phyloP scores from a whole-genome alignment of 2,888 invertebrate genomes.

The Himalopsyche japonica region DNA sequence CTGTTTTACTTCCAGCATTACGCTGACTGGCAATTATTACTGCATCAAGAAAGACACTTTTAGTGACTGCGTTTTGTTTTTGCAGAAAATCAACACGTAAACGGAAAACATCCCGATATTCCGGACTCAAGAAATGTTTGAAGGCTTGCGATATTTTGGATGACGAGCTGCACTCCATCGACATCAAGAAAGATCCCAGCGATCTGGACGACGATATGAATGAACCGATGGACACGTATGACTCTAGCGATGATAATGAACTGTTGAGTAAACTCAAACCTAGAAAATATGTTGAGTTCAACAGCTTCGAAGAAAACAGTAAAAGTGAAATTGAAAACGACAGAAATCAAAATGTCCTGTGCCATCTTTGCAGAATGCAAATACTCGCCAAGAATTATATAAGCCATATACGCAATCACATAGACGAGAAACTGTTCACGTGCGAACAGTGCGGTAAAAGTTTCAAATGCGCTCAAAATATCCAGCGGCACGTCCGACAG shows the following conservation, averaged over 20 bases:
- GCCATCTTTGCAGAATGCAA: background rate
- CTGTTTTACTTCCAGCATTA: background rate
- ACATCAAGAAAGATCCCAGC: background rate
- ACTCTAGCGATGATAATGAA: background rate
- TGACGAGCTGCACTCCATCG: background rate
- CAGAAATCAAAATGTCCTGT: background rate
- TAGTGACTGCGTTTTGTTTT: background rate
- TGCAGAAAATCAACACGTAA: background rate
- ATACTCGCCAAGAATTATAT: background rate
- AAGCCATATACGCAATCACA: background rate
- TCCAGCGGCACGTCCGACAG: background rate
- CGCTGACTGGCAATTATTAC: background rate
- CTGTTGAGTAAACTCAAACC: background rate
- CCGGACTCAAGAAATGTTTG: background rate
- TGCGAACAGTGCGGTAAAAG: background rate
- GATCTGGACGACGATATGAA: background rate
- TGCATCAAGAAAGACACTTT: background rate
- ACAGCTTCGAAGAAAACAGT: background rate
- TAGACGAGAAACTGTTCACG: background rate
- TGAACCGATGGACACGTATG: background rate
- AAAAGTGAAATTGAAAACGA: background rate
- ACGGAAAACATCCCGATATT: background rate
- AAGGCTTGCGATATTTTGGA: background rate
- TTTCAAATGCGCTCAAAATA: background rate
- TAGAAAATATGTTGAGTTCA: background rate